Base-by-base conservation (phyloP, 2,113 vertebrate genomes). In the Lethenteron reissneri region DNA sequence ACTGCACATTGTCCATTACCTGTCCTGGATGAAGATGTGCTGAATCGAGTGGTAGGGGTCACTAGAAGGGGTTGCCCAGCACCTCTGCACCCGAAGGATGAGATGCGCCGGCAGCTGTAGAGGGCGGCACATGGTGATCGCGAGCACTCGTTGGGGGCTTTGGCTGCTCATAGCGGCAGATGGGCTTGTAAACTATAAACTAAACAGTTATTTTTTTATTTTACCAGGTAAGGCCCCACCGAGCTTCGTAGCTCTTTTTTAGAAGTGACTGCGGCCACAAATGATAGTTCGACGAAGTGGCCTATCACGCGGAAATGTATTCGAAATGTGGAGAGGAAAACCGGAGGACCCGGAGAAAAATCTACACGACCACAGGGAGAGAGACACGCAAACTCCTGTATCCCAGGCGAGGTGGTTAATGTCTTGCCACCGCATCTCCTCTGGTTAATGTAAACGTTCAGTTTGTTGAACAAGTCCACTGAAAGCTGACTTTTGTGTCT, bases 41-140 rank as follows among this genome's bases (percentile, higher is more conserved):
- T 77, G 75, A 68, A 71, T 70, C 70, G 57, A 17, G 73, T 79
- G 82, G 76, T 80, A 82, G 10, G 80, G 81, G 25, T 84, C 79
- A 19, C 82, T 82, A 76, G 74, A 82, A 8, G 83, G 78, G 5
- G 81, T 84, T 3, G 82, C 83, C 82, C 82, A 86, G 73, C 82
- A 85, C 74, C 82, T 81, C 76, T 85, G 82, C 69, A 80, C 74
- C 59, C 74, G 70, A 72, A 84, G 81, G 77, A 76, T 79, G 76
- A 84, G 78, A 76, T 85, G 73, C 72, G 79, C 81, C 11, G 78
- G 81, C 72, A 84, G 77, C 81, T 84, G 71, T 72, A 71, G 77
- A 19, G 12, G 59, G 57, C 62, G 71, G 70, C 57, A 56, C 25
- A 56, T 0, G 56, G 41, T 19, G 9, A 13, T 57, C 70, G 12